Base-by-base conservation (phyloP, 2,797 vertebrate species). In the Catamblyrhynchus diadema region DNA sequence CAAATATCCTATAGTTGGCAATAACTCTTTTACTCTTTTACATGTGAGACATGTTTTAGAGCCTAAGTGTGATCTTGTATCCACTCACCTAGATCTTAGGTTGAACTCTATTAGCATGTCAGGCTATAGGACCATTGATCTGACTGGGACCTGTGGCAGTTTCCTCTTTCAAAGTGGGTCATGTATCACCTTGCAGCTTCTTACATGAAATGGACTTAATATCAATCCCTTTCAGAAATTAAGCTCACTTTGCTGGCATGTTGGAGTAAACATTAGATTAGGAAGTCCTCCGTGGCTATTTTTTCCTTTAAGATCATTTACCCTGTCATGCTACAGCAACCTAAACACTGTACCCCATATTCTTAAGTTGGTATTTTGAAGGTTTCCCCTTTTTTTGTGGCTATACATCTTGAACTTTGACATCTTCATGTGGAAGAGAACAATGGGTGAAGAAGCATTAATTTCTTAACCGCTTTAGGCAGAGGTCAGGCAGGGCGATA, bases 401-500 rank as follows among this genome's bases (percentile, higher is more conserved):
- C 66, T 87, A 33, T 13, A 59, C 15, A 39, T 91, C 83, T 94
- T 95, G 89, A 94, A 95, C 91, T 88, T 94, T 93, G 88, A 94
- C 75, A 94, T 86, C 65, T 96, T 94, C 57, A 45, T 86, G 57
- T 12, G 30, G 44, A 64, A 70, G 61, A 62, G 61, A 89, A 97
- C 78, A 95, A 94, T 62, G 51, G 44, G 21, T 75, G 80, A 92
- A 88, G 95, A 75, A 91, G 88, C 45, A 90, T n/a, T 88, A 89
- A 91, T 95, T 93, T 85, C 92, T 93, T 92, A 93, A 94, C 18
- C 57, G 60, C 79, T 94, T 97, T 81, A 95, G 89, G 61, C 87
- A 88, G 91, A 94, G 96, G 96, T 97, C 95, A 95, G 78, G 64
- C 81, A 94, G 86, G 94, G 90, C 15, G 9, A 93, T 88, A 93